Evolutionary conservation across 2,113 vertebrate species (phyloP).

Genomic region (Ammospiza caudacuta): DNA sequence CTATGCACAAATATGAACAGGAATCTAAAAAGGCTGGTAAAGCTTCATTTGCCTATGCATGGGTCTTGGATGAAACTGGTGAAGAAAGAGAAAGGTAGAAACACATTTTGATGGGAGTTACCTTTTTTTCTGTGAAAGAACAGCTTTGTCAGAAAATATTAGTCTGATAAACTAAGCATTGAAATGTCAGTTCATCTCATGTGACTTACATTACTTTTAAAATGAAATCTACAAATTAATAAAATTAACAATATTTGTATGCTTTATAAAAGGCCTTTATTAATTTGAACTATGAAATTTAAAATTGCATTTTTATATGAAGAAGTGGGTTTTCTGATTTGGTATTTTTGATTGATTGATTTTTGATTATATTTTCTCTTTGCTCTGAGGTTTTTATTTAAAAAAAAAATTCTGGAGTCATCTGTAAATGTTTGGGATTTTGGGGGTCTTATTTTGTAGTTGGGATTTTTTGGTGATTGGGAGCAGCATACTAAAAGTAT

Average conservation of each 20-base stretch:
- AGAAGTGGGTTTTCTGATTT: background rate
- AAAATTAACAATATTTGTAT: background rate
- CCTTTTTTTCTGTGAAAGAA: background rate
- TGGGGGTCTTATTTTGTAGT: background rate
- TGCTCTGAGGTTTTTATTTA: background rate
- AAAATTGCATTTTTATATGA: background rate
- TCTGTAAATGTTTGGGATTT: background rate
- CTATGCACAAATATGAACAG: constrained; percentile 98
- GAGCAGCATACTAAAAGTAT: background rate
- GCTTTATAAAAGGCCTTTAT: background rate
- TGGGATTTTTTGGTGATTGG: background rate
- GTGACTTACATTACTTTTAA: background rate
- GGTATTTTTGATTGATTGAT: background rate
- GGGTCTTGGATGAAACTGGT: constrained; percentile 98
- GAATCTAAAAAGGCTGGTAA: constrained; percentile 98
- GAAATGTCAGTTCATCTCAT: background rate
- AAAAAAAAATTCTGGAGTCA: background rate
- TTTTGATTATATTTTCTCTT: background rate
- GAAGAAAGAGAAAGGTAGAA: constrained; percentile 96
- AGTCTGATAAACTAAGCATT: background rate
- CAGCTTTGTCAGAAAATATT: background rate
- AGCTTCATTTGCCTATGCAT: constrained; percentile 96
- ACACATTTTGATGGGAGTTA: background rate
- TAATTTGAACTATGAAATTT: background rate
- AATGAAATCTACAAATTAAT: background rate